Evolutionary conservation across 2,113 vertebrate species (phyloP), one percentile per base, ranked within the genome.

Genomic region (Bos javanicus): DNA sequence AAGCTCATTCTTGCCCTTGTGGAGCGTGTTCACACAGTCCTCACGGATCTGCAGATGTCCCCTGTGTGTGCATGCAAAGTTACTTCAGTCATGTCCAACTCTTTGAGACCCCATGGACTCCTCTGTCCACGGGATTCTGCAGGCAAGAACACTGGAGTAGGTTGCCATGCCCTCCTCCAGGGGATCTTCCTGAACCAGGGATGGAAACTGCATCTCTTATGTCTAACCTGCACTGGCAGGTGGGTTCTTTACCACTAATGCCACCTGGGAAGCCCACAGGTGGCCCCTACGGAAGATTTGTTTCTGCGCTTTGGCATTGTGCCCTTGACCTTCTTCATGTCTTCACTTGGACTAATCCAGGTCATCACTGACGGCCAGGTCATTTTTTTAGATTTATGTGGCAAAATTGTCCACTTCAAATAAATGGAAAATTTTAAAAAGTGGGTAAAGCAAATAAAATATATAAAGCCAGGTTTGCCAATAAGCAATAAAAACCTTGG

Each of bases 281-380:
- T 0, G 2, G 33, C 52, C 28, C 0, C n/a, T 9, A 26, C 0
- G 4, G 8, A 14, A 54, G 7, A 28, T 67, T 64, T 57, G 7
- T 8, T 9, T 36, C 11, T 71, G 7, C 46, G n/a, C 56, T 74
- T 16, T 74, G 54, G 62, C 15, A 46, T 0, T 6, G 21, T 25
- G 28, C 16, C 28, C 25, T 62, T 76, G 43, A 60, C 26, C 2
- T 92, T 59, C 43, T 46, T 87, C 50, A 5, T n/a, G 26, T 62
- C 59, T 59, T 87, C 87, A 60, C 39, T 48, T 30, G 36, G 54
- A 23, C 36, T 17, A 46, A 25, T n/a, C 54, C 6, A 15, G 50
- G 23, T 13, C 16, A 56, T 62, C 36, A 17, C 36, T 78, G 85
- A 82, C 43, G 39, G 25, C 33, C 19, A 43, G 95, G 14, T 48